Percentiles rank a stretch among this genome's conserved stretches.
These are phyloP conservation scores for Heliothis peltigera DNA, from an alignment of 2,888 invertebrate genomes.

Conservation along the genomic window DNA sequence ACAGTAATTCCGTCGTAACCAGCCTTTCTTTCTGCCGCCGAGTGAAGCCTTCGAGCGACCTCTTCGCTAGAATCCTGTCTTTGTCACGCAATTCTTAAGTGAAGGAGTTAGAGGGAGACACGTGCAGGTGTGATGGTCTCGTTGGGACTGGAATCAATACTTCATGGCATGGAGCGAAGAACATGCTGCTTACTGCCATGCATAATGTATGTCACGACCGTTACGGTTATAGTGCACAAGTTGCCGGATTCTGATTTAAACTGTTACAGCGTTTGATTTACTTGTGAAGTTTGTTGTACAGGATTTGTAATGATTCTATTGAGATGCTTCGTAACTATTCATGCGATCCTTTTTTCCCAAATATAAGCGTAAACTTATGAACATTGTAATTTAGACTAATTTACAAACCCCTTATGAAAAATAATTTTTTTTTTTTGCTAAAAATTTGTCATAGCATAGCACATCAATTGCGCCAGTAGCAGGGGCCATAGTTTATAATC, in stretches of 20 bases:
- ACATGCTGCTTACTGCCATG: slow-evolving; percentile 57
- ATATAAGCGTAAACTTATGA: too few species aligned
- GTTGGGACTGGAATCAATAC: slow-evolving; percentile 58
- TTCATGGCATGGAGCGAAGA: slow-evolving; percentile 49
- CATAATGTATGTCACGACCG: slow-evolving; percentile 60
- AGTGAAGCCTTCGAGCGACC: slow-evolving; percentile 29
- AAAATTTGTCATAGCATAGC: slow-evolving; percentile 28
- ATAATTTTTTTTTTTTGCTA: slow-evolving; percentile 15
- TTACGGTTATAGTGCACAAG: slow-evolving; percentile 54
- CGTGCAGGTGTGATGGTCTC: slow-evolving; percentile 23
- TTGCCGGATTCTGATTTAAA: slow-evolving; percentile 59
- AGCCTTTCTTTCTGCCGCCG: slow-evolving; percentile 38
- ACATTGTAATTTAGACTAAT: background rate
- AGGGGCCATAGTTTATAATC: slow-evolving; percentile 53
- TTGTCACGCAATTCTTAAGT: slow-evolving; percentile 26
- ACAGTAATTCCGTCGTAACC: slow-evolving; percentile 42
- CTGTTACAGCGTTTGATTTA: slow-evolving; percentile 35
- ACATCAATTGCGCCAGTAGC: slow-evolving; percentile 20
- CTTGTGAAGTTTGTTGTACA: slow-evolving; percentile 12
- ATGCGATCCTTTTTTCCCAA: too few species aligned
- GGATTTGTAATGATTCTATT: background rate
- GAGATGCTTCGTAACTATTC: background rate
- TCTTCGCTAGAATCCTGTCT: slow-evolving; percentile 22
- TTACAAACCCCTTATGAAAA: background rate
- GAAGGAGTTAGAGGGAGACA: slow-evolving; percentile 44